These are phyloP conservation scores for Cottoperca gobio DNA, from an alignment of 2,797 vertebrate species.

Conservation along the genomic window DNA sequence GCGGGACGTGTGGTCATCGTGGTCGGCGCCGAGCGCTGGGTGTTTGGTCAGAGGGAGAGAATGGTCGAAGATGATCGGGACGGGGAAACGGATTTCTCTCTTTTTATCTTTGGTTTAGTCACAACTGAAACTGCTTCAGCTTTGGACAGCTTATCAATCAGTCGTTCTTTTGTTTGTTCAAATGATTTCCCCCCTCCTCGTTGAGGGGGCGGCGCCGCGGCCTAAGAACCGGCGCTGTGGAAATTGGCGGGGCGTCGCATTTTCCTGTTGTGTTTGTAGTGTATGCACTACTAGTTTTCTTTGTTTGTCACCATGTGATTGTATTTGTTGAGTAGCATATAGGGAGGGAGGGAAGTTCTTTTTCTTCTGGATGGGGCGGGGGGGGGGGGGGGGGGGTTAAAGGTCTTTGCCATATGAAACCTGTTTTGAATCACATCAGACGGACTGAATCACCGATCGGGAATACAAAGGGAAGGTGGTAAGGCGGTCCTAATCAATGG, in stretches of 20 bases:
- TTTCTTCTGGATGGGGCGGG: not conserved
- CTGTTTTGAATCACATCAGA: constrained; percentile 72
- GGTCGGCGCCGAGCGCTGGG: constrained; percentile 41
- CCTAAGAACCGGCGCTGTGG: constrained; percentile 41
- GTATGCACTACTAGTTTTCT: constrained; percentile 82
- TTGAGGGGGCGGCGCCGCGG: constrained; percentile 54
- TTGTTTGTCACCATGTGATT: constrained; percentile 84
- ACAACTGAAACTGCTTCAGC: constrained; percentile 73
- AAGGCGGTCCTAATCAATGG: constrained; percentile 75
- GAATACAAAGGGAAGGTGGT: constrained; percentile 79
- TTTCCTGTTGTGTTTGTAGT: constrained; percentile 80
- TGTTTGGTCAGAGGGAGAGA: constrained; percentile 42
- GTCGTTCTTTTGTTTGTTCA: constrained; percentile 24
- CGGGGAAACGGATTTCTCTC: constrained; percentile 50
- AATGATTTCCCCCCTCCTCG: constrained; percentile 4
- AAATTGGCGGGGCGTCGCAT: constrained; percentile 46
- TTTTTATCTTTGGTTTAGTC: constrained; percentile 72
- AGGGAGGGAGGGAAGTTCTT: constrained; percentile 18
- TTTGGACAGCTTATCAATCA: constrained; percentile 72
- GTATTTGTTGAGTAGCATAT: constrained; percentile 75
- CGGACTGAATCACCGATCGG: constrained; percentile 68
- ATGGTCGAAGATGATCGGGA: constrained; percentile 46
- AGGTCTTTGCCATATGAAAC: constrained; percentile 68
- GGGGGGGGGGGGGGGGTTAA: constrained; percentile 17
- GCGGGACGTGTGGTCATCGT: not conserved